A percentile compares a stretch with the other conserved stretches of the same genome.
Conservation (phyloP, 2,113 vertebrate species). For the Butorides virescens region DNA sequence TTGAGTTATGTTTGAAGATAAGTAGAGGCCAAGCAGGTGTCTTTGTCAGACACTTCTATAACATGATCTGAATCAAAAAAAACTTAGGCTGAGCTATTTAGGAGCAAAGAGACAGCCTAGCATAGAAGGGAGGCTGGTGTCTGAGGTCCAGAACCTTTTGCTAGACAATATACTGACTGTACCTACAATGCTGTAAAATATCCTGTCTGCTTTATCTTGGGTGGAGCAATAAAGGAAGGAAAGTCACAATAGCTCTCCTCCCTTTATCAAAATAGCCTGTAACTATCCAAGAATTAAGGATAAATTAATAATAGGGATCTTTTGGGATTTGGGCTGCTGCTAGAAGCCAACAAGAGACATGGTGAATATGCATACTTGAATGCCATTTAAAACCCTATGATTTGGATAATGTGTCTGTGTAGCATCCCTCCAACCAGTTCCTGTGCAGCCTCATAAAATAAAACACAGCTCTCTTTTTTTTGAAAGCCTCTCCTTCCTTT, state of each 20-base stretch:
- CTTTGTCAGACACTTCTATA: background rate
- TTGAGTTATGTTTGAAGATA: background rate
- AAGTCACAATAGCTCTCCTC: slow-evolving; percentile 61
- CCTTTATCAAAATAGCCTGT: slow-evolving; percentile 69
- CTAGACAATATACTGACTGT: background rate
- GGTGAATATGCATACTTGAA: background rate
- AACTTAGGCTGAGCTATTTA: background rate
- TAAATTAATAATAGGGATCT: slow-evolving; percentile 42
- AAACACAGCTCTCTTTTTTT: background rate
- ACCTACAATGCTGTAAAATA: slow-evolving; percentile 31
- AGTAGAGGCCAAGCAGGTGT: background rate
- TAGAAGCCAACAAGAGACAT: background rate
- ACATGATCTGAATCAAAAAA: background rate
- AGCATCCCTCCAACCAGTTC: background rate
- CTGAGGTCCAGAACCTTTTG: background rate
- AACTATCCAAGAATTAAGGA: slow-evolving; percentile 45
- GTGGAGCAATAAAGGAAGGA: slow-evolving; percentile 51
- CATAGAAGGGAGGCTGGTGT: background rate
- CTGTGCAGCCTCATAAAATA: background rate
- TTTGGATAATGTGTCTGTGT: background rate
- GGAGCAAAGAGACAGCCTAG: background rate
- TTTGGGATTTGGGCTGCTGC: background rate
- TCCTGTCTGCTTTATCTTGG: slow-evolving; percentile 69
- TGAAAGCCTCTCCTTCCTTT: background rate
- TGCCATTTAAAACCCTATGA: slow-evolving; percentile 4